phyloP scores from a whole-genome alignment of 2,113 vertebrate genomes.

The Pomatorhinus ruficollis region DNA sequence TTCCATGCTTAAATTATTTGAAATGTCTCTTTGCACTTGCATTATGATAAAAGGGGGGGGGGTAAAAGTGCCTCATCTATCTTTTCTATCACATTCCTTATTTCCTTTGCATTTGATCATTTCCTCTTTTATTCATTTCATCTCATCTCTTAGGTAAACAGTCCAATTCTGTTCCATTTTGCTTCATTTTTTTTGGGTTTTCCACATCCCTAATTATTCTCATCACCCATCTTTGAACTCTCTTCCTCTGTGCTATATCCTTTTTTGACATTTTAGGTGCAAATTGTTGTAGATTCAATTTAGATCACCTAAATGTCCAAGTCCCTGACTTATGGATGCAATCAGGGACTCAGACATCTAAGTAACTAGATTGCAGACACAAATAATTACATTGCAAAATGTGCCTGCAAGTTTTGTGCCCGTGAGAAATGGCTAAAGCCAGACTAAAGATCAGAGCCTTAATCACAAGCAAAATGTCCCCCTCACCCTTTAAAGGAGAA shows the following conservation, averaged over 20 bases:
- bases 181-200: constrained; percentile 50
- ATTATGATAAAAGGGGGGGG: neutral
- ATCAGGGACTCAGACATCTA: constrained; percentile 40
- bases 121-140: neutral
- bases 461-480: constrained; percentile 18
- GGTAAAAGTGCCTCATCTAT: neutral
- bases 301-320: constrained; percentile 60
- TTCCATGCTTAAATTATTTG: neutral
- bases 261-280: constrained; percentile 56
- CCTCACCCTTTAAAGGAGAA: neutral
- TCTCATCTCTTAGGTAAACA: constrained; percentile 31
- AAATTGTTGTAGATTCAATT: constrained; percentile 61
- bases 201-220: constrained; percentile 29
- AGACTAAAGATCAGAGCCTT: constrained; percentile 20
- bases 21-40: neutral
- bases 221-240: constrained; percentile 32
- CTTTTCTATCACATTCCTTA: neutral
- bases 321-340: constrained; percentile 59
- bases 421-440: constrained; percentile 27
- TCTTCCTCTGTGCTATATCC: neutral
- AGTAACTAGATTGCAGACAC: constrained; percentile 58
- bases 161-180: constrained; percentile 49
- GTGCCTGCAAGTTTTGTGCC: constrained; percentile 39
- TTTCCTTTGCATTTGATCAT: neutral
- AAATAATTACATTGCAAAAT: constrained; percentile 56